Conservation (phyloP, 1,140 invertebrate genomes). For the Gryon sp. region DNA sequence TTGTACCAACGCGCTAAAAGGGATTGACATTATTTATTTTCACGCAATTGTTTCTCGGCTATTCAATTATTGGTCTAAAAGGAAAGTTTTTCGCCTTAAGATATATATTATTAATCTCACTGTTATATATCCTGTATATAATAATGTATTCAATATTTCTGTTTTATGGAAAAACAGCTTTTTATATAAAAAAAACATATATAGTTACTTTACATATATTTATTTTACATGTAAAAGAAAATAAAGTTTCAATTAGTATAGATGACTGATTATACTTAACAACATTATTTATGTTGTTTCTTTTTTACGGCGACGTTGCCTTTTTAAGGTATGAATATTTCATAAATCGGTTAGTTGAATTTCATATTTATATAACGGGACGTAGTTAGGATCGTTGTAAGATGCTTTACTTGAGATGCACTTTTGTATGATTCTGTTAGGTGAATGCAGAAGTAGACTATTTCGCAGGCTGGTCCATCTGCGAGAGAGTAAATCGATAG, state of each 20-base stretch:
- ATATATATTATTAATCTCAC: not conserved
- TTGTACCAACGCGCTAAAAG: not conserved
- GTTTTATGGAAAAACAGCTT: too few relatives aligned
- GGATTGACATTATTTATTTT: conserved; percentile 6
- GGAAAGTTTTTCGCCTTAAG: not conserved
- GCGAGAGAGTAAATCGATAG: conserved; percentile 52
- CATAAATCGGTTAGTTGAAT: conserved; percentile 15
- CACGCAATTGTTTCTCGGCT: not conserved
- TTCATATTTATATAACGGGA: conserved; percentile 12
- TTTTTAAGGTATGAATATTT: conserved; percentile 2
- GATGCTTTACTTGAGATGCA: conserved; percentile 16
- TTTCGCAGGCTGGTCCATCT: conserved; percentile 36
- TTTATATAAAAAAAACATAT: too few relatives aligned
- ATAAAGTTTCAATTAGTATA: too few relatives aligned
- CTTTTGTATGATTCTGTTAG: conserved; percentile 27
- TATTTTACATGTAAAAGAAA: too few relatives aligned
- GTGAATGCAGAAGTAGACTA: conserved; percentile 43
- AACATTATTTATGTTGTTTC: too few relatives aligned
- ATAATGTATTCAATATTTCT: too few relatives aligned
- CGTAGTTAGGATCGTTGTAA: conserved; percentile 13
- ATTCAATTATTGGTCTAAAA: not conserved
- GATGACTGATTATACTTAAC: too few relatives aligned
- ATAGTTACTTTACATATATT: too few relatives aligned
- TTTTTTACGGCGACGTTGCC: too few relatives aligned
- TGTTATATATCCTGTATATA: too few relatives aligned